phyloP scores from a whole-genome alignment of 2,113 vertebrate species.

The Datnioides undecimradiatus region DNA sequence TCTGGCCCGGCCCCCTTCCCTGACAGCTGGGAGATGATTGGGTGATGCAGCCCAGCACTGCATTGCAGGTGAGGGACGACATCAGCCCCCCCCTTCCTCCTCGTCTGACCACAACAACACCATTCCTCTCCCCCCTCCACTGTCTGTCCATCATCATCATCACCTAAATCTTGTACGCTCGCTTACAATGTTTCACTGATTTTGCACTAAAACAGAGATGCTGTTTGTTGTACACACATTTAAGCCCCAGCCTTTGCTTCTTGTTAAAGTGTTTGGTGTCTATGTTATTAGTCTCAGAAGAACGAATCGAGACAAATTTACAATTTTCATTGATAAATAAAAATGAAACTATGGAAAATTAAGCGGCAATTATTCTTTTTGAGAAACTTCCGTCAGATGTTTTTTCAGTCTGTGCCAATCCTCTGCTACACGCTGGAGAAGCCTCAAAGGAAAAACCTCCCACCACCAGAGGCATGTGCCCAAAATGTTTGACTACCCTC shows the following conservation, averaged over 20 bases:
- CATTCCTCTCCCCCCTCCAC: neutral
- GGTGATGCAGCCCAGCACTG: conserved; percentile 87
- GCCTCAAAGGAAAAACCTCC: neutral
- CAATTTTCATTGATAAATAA: too few relatives aligned
- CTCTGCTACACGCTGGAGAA: neutral
- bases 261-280: neutral
- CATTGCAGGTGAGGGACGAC: conserved; percentile 90
- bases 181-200: conserved; percentile 4
- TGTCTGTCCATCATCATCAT: conserved; percentile 28
- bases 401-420: neutral
- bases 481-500: conserved; percentile 4
- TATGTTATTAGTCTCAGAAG: neutral
- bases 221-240: neutral
- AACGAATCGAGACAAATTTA: neutral
- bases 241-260: neutral
- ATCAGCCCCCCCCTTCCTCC: conserved; percentile 40
- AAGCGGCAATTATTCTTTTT: too few relatives aligned
- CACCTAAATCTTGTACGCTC: neutral
- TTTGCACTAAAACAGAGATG: conserved; percentile 2
- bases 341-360: neutral
- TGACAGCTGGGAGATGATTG: conserved; percentile 81
- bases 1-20: conserved; percentile 68
- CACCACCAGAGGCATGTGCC: neutral
- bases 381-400: neutral
- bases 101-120: conserved; percentile 72